Percentiles rank a stretch among this genome's conserved stretches.
Evolutionary conservation across 2,113 vertebrate genomes (phyloP).

Genomic region (Steatornis caripensis): DNA sequence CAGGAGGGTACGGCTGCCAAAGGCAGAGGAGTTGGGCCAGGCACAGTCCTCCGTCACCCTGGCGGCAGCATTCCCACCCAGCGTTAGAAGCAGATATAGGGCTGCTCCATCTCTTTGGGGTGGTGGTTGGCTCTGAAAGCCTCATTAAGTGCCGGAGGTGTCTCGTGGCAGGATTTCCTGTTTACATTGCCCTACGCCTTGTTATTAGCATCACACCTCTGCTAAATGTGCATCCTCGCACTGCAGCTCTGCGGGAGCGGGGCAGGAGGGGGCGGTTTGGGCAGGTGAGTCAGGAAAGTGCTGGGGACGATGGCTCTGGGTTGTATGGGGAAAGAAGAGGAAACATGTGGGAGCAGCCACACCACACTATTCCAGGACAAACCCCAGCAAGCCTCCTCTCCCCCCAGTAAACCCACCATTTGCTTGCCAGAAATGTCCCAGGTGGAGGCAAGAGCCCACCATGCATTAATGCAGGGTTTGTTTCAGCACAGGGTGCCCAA

Average conservation of each 20-base stretch:
- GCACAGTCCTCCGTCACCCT: background rate
- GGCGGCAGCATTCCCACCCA: rapidly evolving
- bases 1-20: background rate
- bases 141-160: background rate
- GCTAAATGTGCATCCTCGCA: background rate
- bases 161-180: slow-evolving; percentile 39
- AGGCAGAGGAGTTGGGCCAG: background rate
- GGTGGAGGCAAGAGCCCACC: background rate
- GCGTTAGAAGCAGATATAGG: background rate
- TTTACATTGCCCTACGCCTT: background rate
- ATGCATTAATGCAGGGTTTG: background rate
- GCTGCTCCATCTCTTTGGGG: background rate
- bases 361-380: rapidly evolving
- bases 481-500: background rate
- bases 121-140: background rate
- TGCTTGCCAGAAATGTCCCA: background rate
- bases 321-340: background rate
- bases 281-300: background rate
- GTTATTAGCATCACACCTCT: slow-evolving; percentile 7
- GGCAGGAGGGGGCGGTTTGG: background rate
- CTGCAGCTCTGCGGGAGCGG: rapidly evolving
- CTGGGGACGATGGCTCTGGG: background rate
- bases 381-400: background rate
- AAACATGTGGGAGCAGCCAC: rapidly evolving
- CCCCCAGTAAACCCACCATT: background rate